phyloP scores from a whole-genome alignment of 2,888 invertebrate species.

The Hoplodrina ambigua region DNA sequence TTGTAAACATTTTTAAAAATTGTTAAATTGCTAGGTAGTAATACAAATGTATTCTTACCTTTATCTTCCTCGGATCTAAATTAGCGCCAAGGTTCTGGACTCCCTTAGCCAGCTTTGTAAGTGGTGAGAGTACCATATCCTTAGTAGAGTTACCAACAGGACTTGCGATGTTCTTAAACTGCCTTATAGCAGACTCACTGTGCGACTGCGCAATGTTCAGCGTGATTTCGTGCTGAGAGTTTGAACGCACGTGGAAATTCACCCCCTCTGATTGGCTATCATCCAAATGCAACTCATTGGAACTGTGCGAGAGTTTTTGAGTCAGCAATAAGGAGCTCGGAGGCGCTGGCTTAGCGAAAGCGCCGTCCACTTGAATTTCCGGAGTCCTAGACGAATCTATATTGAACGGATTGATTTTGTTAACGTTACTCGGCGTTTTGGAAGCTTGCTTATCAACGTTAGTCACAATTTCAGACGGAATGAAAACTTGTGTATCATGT shows the following conservation, averaged over 20 bases:
- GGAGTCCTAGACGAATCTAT: slow-evolving; percentile 87
- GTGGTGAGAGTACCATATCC: slow-evolving; percentile 93
- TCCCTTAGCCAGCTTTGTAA: slow-evolving; percentile 96
- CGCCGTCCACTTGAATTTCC: slow-evolving; percentile 90
- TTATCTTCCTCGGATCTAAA: slow-evolving; percentile 95
- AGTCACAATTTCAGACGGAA: slow-evolving; percentile 89
- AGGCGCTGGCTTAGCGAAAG: slow-evolving; percentile 83
- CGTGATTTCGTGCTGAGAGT: slow-evolving; percentile 92
- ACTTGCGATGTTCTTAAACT: slow-evolving; percentile 92
- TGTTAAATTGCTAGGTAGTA: no score
- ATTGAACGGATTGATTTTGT: slow-evolving; percentile 84
- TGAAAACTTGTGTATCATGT: slow-evolving; percentile 86
- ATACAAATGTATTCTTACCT: slow-evolving; percentile 71
- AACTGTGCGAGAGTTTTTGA: slow-evolving; percentile 93
- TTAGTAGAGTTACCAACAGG: slow-evolving; percentile 92
- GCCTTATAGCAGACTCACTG: slow-evolving; percentile 94
- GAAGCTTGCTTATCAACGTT: slow-evolving; percentile 69
- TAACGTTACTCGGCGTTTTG: slow-evolving; percentile 80
- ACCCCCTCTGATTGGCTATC: slow-evolving; percentile 69
- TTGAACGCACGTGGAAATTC: slow-evolving; percentile 86
- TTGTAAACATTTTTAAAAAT: no score
- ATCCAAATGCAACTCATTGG: slow-evolving; percentile 91
- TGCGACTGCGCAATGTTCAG: slow-evolving; percentile 94
- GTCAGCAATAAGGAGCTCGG: slow-evolving; percentile 90
- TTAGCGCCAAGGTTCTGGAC: slow-evolving; percentile 96